Evolutionary conservation across 1,140 invertebrate genomes (phyloP).

Genomic region (Cataglyphis hispanica): DNA sequence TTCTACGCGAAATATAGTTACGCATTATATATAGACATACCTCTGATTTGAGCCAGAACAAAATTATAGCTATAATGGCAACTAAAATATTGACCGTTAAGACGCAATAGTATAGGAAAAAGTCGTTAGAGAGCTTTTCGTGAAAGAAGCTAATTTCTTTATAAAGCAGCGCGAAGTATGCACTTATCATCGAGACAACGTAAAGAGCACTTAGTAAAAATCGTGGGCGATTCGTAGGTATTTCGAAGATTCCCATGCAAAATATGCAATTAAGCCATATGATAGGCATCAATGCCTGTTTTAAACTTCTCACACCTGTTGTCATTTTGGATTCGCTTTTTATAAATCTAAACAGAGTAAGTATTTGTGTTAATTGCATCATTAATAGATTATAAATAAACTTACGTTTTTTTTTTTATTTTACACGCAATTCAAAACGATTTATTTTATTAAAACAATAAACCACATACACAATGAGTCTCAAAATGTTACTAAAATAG

Average conservation of each 20-base stretch:
- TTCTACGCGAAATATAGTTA: not conserved
- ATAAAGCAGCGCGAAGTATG: constrained; percentile 1
- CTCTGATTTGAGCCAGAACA: constrained; percentile 27
- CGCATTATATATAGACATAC: not conserved
- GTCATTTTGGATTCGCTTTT: no score
- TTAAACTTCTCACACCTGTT: not conserved
- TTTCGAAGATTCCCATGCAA: constrained; percentile 47
- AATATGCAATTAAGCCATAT: constrained; percentile 41
- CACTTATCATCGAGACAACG: not conserved
- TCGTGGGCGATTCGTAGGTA: constrained; percentile 25
- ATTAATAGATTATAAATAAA: constrained; percentile 4
- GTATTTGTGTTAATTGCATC: not conserved
- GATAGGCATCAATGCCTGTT: not conserved
- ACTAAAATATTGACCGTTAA: not conserved
- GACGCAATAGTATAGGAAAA: not conserved
- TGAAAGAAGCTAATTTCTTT: not conserved
- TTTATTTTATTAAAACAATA: not conserved
- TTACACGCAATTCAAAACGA: not conserved
- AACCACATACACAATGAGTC: not conserved
- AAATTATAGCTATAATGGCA: constrained; percentile 12
- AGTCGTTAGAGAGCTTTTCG: not conserved
- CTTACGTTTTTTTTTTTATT: constrained; percentile 2
- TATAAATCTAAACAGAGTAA: not conserved
- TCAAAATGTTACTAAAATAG: not conserved
- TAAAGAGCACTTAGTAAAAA: not conserved